These are phyloP conservation scores for Rhamnusium bicolor DNA, from an alignment of 2,888 invertebrate species.

Conservation along the genomic window DNA sequence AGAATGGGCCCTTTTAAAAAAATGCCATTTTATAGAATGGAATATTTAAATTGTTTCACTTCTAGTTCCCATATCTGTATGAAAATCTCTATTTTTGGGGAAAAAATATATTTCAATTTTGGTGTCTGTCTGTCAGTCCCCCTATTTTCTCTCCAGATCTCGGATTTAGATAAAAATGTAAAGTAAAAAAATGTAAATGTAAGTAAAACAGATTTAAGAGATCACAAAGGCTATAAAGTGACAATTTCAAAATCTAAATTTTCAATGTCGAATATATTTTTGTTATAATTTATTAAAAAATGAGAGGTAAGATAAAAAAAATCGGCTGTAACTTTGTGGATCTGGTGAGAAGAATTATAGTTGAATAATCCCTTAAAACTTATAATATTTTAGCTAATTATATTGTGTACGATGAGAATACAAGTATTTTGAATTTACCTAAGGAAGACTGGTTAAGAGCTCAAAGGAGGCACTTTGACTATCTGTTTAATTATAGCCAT, in stretches of 20 bases:
- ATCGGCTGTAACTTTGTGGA: no score
- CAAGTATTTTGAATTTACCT: constrained; percentile 37
- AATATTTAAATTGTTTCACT: no score
- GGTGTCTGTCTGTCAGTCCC: no score
- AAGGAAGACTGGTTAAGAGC: constrained; percentile 37
- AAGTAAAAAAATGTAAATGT: no score
- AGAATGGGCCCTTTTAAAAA: no score
- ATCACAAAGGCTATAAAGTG: background rate
- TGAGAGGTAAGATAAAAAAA: background rate
- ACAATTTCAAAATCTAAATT: background rate
- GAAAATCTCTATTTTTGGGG: no score
- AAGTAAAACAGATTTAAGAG: background rate
- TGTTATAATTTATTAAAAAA: background rate
- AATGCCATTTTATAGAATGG: no score
- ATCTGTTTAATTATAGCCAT: constrained; percentile 37
- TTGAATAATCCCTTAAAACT: no score
- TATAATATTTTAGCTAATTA: background rate
- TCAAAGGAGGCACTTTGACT: constrained; percentile 33
- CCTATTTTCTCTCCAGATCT: no score
- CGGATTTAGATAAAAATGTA: no score
- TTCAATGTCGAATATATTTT: background rate
- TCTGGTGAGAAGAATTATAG: background rate
- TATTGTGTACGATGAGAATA: constrained; percentile 27
- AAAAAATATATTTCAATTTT: no score
- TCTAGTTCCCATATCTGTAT: no score